Base-by-base conservation (phyloP, 2,888 invertebrate species). In the Pantelozetes paolii region DNA sequence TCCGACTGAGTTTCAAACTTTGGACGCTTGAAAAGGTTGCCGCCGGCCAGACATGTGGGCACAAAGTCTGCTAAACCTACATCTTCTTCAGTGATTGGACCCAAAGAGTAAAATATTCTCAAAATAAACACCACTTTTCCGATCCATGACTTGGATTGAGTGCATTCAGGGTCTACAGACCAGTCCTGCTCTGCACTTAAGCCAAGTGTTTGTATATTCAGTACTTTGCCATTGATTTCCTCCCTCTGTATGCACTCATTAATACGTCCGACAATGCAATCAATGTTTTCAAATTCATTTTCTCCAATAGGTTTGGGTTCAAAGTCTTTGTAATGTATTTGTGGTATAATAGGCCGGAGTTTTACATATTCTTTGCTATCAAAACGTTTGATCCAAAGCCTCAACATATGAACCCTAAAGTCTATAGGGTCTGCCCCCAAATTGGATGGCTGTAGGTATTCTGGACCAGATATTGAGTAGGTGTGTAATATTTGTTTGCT, bases 61-160 rank as follows among this genome's bases (percentile, higher is more conserved):
- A 76, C 42, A 69, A 78, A 78, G 62, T 78, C 78, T 18, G 50
- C 71, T 8, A 78, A 57, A 1, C 78, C 78, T 36, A 76, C 71
- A 20, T 23, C 45, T 13, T 74, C 54, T 45, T 71, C 71, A 28
- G 23, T 23, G 9, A 50, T 50, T 18, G 50, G 50, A 13, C 54
- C 54, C 50, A 36, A 71, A n/a, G 18, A 2, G 40, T 42, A 74
- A 36, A 74, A 74, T n/a, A 74, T 54, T 13, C 70, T 23, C 26
- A 74, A 30, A 15, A 74, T 11, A 15, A 54, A 70, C 5, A 74
- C 36, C 15, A 50, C 28, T 23, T 70, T 50, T 9, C 45, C 74
- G n/a, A 32, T 30, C 28, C 32, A 54, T 18, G 28, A n/a, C 40
- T 48, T 74, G 0, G n/a, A 1, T 20, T 36, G 26, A 8, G 48